Base-by-base conservation (phyloP, 1,140 invertebrate genomes). In the Leptopilina boulardi region DNA sequence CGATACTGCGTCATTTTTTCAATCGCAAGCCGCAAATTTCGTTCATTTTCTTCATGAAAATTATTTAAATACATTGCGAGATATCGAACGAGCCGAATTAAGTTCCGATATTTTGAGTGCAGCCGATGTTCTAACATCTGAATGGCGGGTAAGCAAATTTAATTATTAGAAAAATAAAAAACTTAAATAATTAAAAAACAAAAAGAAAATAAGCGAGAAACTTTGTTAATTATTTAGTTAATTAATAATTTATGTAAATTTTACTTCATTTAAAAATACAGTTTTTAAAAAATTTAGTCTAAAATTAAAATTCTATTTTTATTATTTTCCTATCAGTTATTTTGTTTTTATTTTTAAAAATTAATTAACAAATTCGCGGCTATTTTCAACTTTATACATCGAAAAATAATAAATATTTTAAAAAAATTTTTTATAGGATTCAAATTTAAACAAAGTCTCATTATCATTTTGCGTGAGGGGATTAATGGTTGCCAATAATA, bases 41-140 rank as follows among this genome's bases (percentile, higher is more conserved):
- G 87, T 93, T 0, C 91, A 92, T 71, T 95, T 96, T 83, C 87
- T 96, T 8, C 93, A 94, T 83, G 94, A 95, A 82, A 96, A 96
- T 91, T 96, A 95, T 87, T 84, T 95, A 30, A 92, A 93, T 54
- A 95, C 95, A 79, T 95, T 95, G 78, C 90, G 91, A 1, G 91
- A 91, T 74, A 91, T 94, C 4, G 89, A 92, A 38, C 91, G 94
- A 83, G 90, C 92, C 3, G 86, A 91, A 34, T 82, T 87, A 70
- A 93, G 93, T 13, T 86, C 93, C 0, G 88, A 94, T 77, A 91
- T 92, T 71, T 86, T 96, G 23, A 94, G 94, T 81, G 84, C 93
- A 38, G 91, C 93, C 1, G 94, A 95, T 84, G 89, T 89, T 71
- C 90, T 95, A 82, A 90, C 95, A 54, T 91, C 92, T 2, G 94